These are phyloP conservation scores for Pantherophis guttatus DNA, from an alignment of 2,113 vertebrate genomes.

Conservation along the genomic window DNA sequence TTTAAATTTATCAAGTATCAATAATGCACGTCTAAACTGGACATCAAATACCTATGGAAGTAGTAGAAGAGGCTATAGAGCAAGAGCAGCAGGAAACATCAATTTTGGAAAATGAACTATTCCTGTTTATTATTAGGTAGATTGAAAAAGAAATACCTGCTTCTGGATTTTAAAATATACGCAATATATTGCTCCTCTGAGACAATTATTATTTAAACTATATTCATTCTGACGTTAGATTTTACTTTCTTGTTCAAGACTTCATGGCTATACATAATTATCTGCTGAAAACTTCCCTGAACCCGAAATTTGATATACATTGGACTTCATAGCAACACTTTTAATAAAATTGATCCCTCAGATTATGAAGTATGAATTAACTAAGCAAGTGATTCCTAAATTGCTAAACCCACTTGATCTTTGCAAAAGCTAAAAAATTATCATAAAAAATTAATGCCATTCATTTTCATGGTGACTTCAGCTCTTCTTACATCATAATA, in stretches of 20 bases:
- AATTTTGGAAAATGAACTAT: not conserved
- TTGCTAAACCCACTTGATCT: not conserved
- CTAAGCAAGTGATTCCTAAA: not conserved
- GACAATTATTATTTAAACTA: not conserved
- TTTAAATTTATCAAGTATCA: not conserved
- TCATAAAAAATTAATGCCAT: slow-evolving; percentile 24
- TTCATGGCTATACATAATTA: not conserved
- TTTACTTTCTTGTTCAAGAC: not conserved
- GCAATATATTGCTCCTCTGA: too few species aligned
- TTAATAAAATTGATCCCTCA: not conserved
- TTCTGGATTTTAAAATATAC: not conserved
- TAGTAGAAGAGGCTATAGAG: not conserved
- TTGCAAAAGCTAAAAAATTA: slow-evolving; percentile 26
- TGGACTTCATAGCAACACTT: not conserved
- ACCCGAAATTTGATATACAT: not conserved
- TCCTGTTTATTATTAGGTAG: not conserved
- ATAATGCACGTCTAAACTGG: not conserved
- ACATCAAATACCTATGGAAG: not conserved
- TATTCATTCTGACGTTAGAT: not conserved
- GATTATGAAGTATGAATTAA: not conserved
- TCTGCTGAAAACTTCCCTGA: not conserved
- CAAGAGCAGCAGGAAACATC: not conserved
- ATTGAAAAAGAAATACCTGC: not conserved
- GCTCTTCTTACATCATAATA: slow-evolving; percentile 28
- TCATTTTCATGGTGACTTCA: not conserved